Evolutionary conservation across 2,888 invertebrate species (phyloP).

Genomic region (Microplitis manilae): DNA sequence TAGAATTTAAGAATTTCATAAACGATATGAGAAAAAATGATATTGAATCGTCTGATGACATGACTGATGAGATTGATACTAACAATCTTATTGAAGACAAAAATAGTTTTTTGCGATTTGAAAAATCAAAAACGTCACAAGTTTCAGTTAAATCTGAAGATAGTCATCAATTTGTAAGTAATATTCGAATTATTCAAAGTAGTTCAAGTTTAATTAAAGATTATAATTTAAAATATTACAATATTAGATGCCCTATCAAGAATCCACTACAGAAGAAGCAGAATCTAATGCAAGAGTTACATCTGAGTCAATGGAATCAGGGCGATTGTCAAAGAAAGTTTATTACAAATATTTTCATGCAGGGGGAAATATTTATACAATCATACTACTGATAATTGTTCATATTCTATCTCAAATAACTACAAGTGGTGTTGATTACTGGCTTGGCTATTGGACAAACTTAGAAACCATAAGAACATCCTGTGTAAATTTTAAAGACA

Average conservation of each 20-base stretch:
- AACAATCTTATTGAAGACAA: neutral
- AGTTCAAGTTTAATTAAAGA: no score
- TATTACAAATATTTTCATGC: constrained; percentile 72
- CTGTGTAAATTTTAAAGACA: neutral
- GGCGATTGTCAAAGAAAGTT: constrained; percentile 69
- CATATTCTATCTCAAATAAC: constrained; percentile 77
- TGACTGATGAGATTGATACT: neutral
- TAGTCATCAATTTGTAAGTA: constrained; percentile 24
- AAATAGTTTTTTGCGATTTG: neutral
- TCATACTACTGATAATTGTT: constrained; percentile 72
- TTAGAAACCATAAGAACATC: constrained; percentile 52
- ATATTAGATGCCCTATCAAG: no score
- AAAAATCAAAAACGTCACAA: constrained; percentile 2
- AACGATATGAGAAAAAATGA: constrained; percentile 40
- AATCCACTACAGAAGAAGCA: no score
- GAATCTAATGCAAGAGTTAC: no score
- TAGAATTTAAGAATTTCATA: constrained; percentile 54
- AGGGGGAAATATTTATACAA: constrained; percentile 75
- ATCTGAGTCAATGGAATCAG: constrained; percentile 47
- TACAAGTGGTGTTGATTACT: constrained; percentile 82
- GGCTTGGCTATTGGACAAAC: constrained; percentile 80
- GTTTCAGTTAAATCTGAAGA: constrained; percentile 46
- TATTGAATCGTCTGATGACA: neutral
- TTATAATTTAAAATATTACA: no score
- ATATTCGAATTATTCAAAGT: no score